These are phyloP conservation scores for Cardinalis cardinalis DNA, from an alignment of 2,113 vertebrate species.

Conservation along the genomic window DNA sequence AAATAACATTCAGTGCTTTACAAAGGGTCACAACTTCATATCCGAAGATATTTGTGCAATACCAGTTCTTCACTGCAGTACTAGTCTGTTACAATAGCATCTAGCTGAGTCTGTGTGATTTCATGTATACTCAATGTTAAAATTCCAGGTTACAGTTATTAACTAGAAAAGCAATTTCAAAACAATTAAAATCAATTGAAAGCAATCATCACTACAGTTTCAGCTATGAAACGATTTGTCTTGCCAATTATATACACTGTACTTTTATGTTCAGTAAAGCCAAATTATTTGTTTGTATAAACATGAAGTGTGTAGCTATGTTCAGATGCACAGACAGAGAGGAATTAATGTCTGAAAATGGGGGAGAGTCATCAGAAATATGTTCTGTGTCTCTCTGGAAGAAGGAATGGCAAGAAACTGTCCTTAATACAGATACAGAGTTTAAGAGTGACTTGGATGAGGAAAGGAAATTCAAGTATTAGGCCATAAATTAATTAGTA, in stretches of 20 bases:
- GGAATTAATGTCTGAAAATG: background rate
- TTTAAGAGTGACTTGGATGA: background rate
- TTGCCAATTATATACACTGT: background rate
- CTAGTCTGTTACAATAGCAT: background rate
- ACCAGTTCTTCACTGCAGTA: background rate
- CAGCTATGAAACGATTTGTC: fast-evolving
- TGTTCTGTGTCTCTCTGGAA: background rate
- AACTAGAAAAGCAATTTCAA: background rate
- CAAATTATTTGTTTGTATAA: background rate
- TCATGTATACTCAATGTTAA: background rate
- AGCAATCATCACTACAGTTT: background rate
- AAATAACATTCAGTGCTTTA: background rate
- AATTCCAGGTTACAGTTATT: background rate
- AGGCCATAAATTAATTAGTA: background rate
- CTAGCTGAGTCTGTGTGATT: background rate
- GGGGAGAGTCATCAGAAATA: background rate
- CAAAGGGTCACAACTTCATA: background rate
- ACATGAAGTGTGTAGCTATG: background rate
- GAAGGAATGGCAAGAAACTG: background rate
- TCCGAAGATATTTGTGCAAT: background rate
- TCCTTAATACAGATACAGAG: background rate
- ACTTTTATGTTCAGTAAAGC: background rate
- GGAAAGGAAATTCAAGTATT: background rate
- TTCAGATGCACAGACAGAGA: background rate
- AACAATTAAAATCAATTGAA: background rate